phyloP scores from a whole-genome alignment of 2,113 vertebrate species.

The Nyctereutes procyonoides region DNA sequence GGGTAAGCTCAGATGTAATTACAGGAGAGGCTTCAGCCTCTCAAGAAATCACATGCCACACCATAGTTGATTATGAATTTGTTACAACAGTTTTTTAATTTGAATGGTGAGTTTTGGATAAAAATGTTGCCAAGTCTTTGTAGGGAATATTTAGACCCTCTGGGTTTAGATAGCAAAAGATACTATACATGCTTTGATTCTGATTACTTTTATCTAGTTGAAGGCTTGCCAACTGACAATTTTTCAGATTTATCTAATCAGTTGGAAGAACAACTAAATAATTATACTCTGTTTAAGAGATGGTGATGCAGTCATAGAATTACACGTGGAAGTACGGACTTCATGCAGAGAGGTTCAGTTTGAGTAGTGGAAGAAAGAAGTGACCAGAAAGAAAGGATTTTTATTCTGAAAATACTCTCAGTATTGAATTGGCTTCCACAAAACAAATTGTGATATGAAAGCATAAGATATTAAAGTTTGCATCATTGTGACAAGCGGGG shows the following conservation, averaged over 20 bases:
- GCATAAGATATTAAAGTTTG: not conserved
- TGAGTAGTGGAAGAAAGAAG: too few relatives aligned
- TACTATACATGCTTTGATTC: not conserved
- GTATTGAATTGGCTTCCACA: not conserved
- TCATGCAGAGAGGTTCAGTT: not conserved
- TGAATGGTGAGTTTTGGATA: not conserved
- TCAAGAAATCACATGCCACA: not conserved
- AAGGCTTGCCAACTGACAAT: not conserved
- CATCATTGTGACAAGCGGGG: not conserved
- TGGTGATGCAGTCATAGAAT: not conserved
- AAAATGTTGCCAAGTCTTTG: not conserved
- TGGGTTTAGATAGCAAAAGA: not conserved
- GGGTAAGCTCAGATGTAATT: too few relatives aligned
- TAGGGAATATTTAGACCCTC: not conserved
- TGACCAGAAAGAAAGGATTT: not conserved
- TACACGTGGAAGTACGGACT: not conserved
- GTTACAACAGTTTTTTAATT: not conserved
- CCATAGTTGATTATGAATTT: not conserved
- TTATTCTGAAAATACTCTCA: not conserved
- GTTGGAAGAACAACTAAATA: not conserved
- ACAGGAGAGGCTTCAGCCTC: not conserved
- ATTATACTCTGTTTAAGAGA: not conserved
- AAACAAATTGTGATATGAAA: not conserved
- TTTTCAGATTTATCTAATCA: not conserved
- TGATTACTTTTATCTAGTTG: not conserved